Percentiles rank a stretch among this genome's conserved stretches.
Conservation (phyloP, 2,797 vertebrate species). For the Carapus acus region DNA sequence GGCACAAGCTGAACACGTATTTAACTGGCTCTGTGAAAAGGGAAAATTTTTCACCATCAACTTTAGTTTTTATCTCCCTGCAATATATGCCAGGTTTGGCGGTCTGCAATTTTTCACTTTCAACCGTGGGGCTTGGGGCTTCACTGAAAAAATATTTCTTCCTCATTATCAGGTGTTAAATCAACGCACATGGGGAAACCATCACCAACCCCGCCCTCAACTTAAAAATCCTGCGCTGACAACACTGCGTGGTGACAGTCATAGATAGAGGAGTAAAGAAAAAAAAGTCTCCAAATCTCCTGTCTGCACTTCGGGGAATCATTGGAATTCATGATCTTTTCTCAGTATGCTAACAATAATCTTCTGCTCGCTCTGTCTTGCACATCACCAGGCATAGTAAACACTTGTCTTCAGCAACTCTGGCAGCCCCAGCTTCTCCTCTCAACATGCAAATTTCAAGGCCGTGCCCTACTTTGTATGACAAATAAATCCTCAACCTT, state of each 20-base stretch:
- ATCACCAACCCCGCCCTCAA: slow-evolving; percentile 32
- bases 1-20: slow-evolving; percentile 65
- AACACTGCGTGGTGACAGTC: slow-evolving; percentile 51
- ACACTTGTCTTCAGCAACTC: slow-evolving; percentile 56
- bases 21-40: slow-evolving; percentile 57
- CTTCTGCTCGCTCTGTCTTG: slow-evolving; percentile 62
- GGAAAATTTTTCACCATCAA: slow-evolving; percentile 57
- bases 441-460: slow-evolving; percentile 66
- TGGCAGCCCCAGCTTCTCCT: slow-evolving; percentile 49
- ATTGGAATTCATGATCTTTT: slow-evolving; percentile 72
- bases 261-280: slow-evolving; percentile 53
- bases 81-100: slow-evolving; percentile 21
- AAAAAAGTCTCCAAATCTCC: slow-evolving; percentile 53
- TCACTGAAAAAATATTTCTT: slow-evolving; percentile 52
- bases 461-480: slow-evolving; percentile 58
- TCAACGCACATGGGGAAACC: slow-evolving; percentile 54
- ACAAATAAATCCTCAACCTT: slow-evolving; percentile 67
- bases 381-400: slow-evolving; percentile 64
- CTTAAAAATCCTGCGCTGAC: slow-evolving; percentile 56
- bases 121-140: slow-evolving; percentile 49
- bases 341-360: slow-evolving; percentile 71
- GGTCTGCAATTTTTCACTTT: slow-evolving; percentile 47
- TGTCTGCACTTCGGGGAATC: slow-evolving; percentile 61
- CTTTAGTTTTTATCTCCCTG: slow-evolving; percentile 46
- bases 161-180: slow-evolving; percentile 62